Evolutionary conservation across 2,888 invertebrate species (phyloP).

Genomic region (Uloborus plumipes): DNA sequence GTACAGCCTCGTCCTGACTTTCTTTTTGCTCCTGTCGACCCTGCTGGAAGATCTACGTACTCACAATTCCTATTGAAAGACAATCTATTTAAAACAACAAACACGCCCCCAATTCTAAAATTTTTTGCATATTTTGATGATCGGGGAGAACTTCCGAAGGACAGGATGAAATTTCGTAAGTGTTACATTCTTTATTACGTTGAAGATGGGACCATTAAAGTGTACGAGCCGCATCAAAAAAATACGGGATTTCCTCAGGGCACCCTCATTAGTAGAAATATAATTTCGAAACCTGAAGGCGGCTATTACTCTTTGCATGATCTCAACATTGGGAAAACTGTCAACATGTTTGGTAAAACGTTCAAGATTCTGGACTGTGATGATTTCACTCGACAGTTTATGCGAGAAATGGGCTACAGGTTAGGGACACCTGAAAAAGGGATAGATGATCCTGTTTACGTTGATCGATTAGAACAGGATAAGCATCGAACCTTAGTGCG

Average conservation of each 20-base stretch:
- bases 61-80: neutral
- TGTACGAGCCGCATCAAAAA: slow-evolving; percentile 15
- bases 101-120: neutral
- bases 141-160: slow-evolving; percentile 17
- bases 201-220: slow-evolving; percentile 28
- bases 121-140: slow-evolving; percentile 22
- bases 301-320: slow-evolving; percentile 19
- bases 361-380: slow-evolving; percentile 33
- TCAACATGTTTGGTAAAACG: slow-evolving; percentile 15
- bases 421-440: slow-evolving; percentile 5
- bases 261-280: neutral
- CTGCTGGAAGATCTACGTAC: slow-evolving; percentile 4
- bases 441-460: slow-evolving; percentile 23
- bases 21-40: neutral
- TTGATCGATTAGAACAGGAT: slow-evolving; percentile 6
- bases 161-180: slow-evolving; percentile 15
- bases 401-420: slow-evolving; percentile 31
- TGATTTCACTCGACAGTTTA: slow-evolving; percentile 13
- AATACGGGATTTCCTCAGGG: slow-evolving; percentile 20
- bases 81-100: slow-evolving; percentile 2
- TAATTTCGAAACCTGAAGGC: slow-evolving; percentile 20
- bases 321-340: slow-evolving; percentile 10
- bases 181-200: slow-evolving; percentile 26
- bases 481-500: neutral
- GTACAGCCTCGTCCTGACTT: neutral